These are phyloP conservation scores for Stegana nigrithorax DNA, from an alignment of 2,888 invertebrate genomes.

Conservation along the genomic window DNA sequence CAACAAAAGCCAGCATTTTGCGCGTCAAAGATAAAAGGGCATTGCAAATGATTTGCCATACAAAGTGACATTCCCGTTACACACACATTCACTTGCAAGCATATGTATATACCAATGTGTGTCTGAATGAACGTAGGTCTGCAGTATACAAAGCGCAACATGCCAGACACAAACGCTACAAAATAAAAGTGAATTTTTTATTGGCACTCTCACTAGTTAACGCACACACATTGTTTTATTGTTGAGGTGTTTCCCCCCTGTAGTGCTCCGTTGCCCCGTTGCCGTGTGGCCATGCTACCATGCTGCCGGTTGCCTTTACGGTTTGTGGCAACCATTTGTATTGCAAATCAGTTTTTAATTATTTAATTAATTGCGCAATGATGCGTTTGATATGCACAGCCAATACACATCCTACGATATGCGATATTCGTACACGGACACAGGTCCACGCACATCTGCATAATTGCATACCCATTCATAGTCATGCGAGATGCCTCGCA, in stretches of 20 bases:
- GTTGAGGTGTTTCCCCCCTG: too few relatives aligned
- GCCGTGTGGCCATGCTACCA: background rate
- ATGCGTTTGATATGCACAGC: conserved; percentile 20
- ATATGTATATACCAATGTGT: background rate
- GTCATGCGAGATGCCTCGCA: background rate
- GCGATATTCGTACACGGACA: background rate
- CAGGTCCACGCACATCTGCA: background rate
- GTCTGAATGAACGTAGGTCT: background rate
- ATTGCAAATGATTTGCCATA: conserved; percentile 5
- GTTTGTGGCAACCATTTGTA: too few relatives aligned
- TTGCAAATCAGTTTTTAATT: conserved; percentile 50
- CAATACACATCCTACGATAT: background rate
- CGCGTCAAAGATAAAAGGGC: conserved; percentile 9
- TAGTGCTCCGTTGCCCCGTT: background rate
- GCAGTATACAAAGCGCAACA: background rate
- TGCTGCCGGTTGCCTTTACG: too few relatives aligned
- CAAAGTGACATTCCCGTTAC: conserved; percentile 2
- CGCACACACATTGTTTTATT: background rate
- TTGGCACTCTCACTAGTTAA: background rate
- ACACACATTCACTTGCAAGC: background rate
- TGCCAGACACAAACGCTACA: background rate
- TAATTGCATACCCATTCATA: background rate
- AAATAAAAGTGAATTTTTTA: background rate
- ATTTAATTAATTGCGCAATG: conserved; percentile 48
- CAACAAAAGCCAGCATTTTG: background rate